phyloP scores from a whole-genome alignment of 2,113 vertebrate genomes.

The Myotis yumanensis region DNA sequence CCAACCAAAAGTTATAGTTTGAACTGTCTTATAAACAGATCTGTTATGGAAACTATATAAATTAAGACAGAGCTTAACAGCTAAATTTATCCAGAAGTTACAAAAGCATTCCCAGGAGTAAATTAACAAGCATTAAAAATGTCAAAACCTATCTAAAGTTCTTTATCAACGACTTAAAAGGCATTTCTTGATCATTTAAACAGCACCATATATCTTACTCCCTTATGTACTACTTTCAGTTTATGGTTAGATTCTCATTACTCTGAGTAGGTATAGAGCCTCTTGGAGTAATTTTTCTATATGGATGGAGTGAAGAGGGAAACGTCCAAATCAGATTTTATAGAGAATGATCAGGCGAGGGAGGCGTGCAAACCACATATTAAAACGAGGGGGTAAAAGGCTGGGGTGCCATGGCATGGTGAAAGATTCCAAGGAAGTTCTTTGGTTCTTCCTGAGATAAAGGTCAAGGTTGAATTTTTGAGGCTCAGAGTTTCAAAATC shows the following conservation, averaged over 20 bases:
- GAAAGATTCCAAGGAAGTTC: background rate
- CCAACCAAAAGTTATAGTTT: background rate
- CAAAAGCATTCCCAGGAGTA: slow-evolving; percentile 20
- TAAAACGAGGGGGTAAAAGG: background rate
- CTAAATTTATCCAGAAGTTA: slow-evolving; percentile 34
- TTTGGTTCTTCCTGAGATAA: background rate
- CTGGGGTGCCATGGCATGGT: background rate
- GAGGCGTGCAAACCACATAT: background rate
- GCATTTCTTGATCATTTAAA: slow-evolving; percentile 7
- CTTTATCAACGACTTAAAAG: slow-evolving; percentile 31
- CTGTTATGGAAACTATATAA: background rate
- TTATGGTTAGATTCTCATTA: background rate
- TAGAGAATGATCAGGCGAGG: background rate
- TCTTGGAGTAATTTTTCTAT: background rate
- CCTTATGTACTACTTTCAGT: background rate
- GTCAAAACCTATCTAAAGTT: slow-evolving; percentile 13
- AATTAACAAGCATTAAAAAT: slow-evolving; percentile 38
- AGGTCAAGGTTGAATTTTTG: background rate
- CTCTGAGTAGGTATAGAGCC: background rate
- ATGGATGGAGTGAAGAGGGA: background rate
- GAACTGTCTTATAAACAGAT: background rate
- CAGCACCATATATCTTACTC: background rate
- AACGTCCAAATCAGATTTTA: slow-evolving; percentile 7
- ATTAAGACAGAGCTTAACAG: background rate
- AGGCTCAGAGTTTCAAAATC: background rate